phyloP scores from a whole-genome alignment of 2,113 vertebrate genomes.

The Haemorhous mexicanus region DNA sequence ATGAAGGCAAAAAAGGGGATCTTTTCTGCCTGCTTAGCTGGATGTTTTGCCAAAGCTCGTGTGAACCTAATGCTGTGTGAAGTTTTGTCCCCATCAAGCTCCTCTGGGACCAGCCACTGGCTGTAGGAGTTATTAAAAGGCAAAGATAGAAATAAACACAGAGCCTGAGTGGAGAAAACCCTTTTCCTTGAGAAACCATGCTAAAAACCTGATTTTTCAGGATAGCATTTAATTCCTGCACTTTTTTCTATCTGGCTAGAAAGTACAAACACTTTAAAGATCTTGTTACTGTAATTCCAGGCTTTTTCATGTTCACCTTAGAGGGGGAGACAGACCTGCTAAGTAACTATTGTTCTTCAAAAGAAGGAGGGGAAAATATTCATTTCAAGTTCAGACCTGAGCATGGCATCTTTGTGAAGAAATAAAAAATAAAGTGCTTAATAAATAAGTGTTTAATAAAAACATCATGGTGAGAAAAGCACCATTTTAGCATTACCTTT shows the following conservation, averaged over 20 bases:
- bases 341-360: not conserved
- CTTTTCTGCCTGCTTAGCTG: not conserved
- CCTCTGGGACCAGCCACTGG: not conserved
- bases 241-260: not conserved
- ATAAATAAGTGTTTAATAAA: not conserved
- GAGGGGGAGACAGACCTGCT: not conserved
- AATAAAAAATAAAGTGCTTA: not conserved
- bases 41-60: not conserved
- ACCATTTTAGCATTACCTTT: constrained; percentile 68
- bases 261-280: not conserved
- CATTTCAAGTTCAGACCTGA: not conserved
- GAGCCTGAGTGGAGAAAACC: not conserved
- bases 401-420: not conserved
- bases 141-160: not conserved
- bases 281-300: not conserved
- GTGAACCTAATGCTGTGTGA: not conserved
- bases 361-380: not conserved
- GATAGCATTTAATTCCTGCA: not conserved
- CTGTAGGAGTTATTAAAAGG: not conserved
- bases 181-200: not conserved
- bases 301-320: not conserved
- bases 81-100: not conserved
- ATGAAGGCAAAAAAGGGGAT: not conserved
- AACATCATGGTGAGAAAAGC: not conserved
- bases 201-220: not conserved